These are phyloP conservation scores for Aspidiotus destructor DNA, from an alignment of 2,888 invertebrate species.

Conservation along the genomic window DNA sequence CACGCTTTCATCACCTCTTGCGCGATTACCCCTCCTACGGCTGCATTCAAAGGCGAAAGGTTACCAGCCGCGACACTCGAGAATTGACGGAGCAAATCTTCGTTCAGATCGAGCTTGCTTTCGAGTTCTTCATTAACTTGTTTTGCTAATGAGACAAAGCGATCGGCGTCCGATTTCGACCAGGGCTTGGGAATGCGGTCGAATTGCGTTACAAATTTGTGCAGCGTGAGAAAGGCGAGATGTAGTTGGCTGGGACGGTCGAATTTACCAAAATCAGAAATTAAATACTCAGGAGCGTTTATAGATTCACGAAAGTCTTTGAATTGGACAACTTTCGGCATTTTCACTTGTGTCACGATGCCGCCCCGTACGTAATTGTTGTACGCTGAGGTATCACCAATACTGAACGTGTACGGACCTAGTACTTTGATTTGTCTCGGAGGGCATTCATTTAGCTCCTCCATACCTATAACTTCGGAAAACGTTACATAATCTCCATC, in stretches of 20 bases:
- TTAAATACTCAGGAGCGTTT: conserved; percentile 68
- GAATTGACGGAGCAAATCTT: conserved; percentile 60
- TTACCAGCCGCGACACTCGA: conserved; percentile 70
- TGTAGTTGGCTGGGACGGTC: conserved; percentile 83
- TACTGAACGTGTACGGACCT: conserved; percentile 91
- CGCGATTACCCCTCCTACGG: conserved; percentile 91
- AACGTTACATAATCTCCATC: conserved; percentile 96
- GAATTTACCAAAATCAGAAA: conserved; percentile 89
- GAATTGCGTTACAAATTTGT: conserved; percentile 55
- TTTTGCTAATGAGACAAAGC: conserved; percentile 57
- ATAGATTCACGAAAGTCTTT: conserved; percentile 68
- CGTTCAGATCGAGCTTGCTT: conserved; percentile 56
- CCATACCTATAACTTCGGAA: conserved; percentile 92
- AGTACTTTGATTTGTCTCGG: conserved; percentile 85
- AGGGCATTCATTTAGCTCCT: conserved; percentile 79
- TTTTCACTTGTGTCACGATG: conserved; percentile 89
- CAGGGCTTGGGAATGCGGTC: conserved; percentile 66
- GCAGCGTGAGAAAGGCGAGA: conserved; percentile 71
- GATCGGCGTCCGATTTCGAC: conserved; percentile 60
- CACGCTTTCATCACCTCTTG: conserved; percentile 99
- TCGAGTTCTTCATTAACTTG: conserved; percentile 44
- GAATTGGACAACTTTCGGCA: conserved; percentile 77
- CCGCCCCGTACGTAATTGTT: conserved; percentile 81
- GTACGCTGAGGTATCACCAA: conserved; percentile 75
- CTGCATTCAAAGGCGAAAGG: conserved; percentile 81